A percentile compares a stretch with the other conserved stretches of the same genome.
Evolutionary conservation across 1,140 invertebrate species (phyloP).

Genomic region (Kradibia gibbosae): DNA sequence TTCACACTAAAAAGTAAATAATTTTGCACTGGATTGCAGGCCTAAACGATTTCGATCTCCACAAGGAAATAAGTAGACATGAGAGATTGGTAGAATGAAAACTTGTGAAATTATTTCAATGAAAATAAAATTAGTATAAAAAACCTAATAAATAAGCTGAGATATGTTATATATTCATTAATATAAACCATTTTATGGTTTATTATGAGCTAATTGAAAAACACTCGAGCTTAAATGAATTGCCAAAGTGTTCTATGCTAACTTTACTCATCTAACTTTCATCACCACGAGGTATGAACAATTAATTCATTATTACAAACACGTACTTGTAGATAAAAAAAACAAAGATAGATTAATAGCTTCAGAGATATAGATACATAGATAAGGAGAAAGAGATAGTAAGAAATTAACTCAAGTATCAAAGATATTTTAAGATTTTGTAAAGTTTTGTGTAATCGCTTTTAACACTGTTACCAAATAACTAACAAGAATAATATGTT

Average conservation of each 20-base stretch:
- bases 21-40: background rate
- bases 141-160: conserved; percentile 1
- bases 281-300: background rate
- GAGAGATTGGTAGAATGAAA: background rate
- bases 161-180: background rate
- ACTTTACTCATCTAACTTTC: conserved; percentile 29
- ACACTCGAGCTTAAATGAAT: conserved; percentile 21
- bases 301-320: background rate
- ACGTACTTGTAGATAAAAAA: background rate
- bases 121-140: background rate
- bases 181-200: conserved; percentile 24
- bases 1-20: background rate
- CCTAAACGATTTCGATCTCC: background rate
- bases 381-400: background rate
- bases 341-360: background rate
- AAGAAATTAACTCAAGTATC: background rate
- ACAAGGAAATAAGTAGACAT: no score
- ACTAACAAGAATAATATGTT: no score
- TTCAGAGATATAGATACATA: background rate
- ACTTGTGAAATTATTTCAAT: conserved; percentile 1
- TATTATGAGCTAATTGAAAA: conserved; percentile 13
- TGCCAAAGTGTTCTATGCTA: background rate
- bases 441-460: no score
- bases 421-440: no score
- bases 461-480: no score